phyloP scores from a whole-genome alignment of 2,888 invertebrate species.

The Clivina fossor region DNA sequence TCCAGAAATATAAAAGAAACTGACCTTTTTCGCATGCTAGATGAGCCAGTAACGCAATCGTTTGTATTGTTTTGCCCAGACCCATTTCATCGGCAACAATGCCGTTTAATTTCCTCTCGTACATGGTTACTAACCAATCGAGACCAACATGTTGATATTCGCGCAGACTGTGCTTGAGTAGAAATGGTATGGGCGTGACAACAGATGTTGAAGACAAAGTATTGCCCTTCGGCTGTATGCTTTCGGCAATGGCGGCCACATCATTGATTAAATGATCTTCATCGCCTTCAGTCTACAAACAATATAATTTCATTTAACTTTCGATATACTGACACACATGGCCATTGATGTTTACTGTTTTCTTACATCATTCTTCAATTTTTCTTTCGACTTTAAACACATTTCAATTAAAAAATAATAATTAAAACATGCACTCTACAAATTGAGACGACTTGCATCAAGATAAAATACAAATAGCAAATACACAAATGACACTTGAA shows the following conservation, averaged over 20 bases:
- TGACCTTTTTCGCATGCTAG: constrained; percentile 82
- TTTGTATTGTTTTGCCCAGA: constrained; percentile 96
- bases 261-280: constrained; percentile 78
- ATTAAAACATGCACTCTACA: no score
- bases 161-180: constrained; percentile 85
- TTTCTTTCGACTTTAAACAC: no score
- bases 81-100: constrained; percentile 98
- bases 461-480: no score
- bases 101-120: constrained; percentile 91
- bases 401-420: no score
- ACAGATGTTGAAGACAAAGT: constrained; percentile 94
- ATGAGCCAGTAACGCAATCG: constrained; percentile 91
- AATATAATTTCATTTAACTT: background rate
- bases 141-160: constrained; percentile 98
- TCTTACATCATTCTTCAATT: no score
- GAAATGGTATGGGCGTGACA: constrained; percentile 89
- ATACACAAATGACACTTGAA: no score
- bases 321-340: no score
- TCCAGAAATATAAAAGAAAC: no score
- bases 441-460: no score
- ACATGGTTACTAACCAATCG: constrained; percentile 97
- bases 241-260: constrained; percentile 91
- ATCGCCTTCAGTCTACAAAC: constrained; percentile 55
- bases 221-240: constrained; percentile 97
- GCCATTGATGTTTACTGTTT: no score